Conservation (phyloP, 2,888 invertebrate genomes). For the Erebia epiphron region DNA sequence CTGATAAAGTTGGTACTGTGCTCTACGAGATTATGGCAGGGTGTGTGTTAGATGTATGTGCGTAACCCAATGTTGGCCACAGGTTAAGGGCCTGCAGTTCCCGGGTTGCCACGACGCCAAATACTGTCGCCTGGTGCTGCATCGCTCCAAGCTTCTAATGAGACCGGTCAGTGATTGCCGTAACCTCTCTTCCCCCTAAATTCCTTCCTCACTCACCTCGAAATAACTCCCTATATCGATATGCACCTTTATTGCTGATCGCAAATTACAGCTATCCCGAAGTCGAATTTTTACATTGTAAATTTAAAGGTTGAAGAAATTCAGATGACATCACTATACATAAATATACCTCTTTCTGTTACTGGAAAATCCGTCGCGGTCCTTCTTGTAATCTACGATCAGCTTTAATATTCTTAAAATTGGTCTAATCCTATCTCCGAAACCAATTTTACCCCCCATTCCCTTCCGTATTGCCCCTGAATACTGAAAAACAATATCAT, state of each 20-base stretch:
- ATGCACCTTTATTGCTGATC: conserved; percentile 3
- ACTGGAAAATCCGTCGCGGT: not conserved
- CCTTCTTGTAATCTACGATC: not conserved
- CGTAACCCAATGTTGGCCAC: conserved; percentile 74
- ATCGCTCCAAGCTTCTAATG: conserved; percentile 97
- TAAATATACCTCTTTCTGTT: no score
- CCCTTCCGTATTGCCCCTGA: not conserved
- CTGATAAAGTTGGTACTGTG: conserved; percentile 18
- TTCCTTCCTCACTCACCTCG: conserved; percentile 19
- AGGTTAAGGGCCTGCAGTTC: conserved; percentile 98
- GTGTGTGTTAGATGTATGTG: conserved; percentile 35
- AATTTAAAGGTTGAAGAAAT: no score
- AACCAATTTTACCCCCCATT: conserved; percentile 4
- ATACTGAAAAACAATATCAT: not conserved
- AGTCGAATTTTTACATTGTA: not conserved
- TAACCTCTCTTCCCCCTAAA: conserved; percentile 43
- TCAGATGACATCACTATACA: no score
- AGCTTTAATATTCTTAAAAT: conserved; percentile 1
- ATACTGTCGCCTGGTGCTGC: conserved; percentile 97
- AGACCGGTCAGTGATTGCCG: conserved; percentile 93
- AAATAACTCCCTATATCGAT: not conserved
- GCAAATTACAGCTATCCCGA: not conserved
- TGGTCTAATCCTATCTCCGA: not conserved
- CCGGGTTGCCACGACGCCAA: conserved; percentile 97
- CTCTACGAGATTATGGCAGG: conserved; percentile 21